phyloP scores from a whole-genome alignment of 2,113 vertebrate genomes.

The Melanocharis versteri region DNA sequence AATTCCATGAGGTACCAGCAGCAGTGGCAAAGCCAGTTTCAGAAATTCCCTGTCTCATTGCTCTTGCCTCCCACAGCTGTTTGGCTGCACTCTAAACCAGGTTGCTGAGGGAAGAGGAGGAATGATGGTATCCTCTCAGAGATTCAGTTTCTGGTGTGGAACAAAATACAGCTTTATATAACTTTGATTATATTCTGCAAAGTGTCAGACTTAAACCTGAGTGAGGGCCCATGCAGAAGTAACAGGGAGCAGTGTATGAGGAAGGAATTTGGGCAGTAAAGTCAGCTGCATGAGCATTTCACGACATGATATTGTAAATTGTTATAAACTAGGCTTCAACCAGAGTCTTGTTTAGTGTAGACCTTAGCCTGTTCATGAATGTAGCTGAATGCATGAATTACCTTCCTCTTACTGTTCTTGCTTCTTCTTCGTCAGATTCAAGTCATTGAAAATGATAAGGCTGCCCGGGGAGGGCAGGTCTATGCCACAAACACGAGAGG shows the following conservation, averaged over 20 bases:
- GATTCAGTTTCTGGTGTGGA: background rate
- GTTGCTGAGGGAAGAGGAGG: background rate
- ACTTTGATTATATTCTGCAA: background rate
- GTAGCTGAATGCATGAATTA: background rate
- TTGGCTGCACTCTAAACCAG: background rate
- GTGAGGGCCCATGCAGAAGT: background rate
- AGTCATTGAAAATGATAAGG: conserved; percentile 88
- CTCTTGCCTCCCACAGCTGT: background rate
- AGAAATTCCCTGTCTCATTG: background rate
- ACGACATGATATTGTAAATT: background rate
- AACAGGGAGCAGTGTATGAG: background rate
- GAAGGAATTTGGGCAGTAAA: background rate
- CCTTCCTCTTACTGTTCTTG: background rate
- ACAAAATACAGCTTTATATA: background rate
- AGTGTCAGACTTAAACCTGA: background rate
- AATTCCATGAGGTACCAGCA: background rate
- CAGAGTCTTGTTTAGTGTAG: background rate
- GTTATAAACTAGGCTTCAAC: background rate
- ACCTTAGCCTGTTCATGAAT: background rate
- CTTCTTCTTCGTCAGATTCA: conserved; percentile 78
- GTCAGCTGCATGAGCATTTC: background rate
- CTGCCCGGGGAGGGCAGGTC: conserved; percentile 77
- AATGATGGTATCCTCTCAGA: background rate
- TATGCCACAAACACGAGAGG: conserved; percentile 86
- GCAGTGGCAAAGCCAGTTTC: background rate